Evolutionary conservation across 1,140 invertebrate genomes (phyloP).

Genomic region (Acromyrmex echinatior): DNA sequence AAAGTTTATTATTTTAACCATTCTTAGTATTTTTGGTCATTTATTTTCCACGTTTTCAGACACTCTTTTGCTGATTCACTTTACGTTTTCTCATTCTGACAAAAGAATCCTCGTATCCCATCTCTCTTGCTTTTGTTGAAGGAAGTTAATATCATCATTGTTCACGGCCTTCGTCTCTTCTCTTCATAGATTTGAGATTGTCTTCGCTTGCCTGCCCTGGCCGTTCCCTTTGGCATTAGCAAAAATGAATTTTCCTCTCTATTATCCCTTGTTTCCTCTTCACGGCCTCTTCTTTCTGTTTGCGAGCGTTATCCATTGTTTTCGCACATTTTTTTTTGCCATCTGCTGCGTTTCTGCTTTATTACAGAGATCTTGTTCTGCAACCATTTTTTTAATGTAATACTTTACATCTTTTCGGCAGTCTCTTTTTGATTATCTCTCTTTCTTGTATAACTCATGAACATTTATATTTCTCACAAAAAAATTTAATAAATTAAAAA

Average conservation of each 20-base stretch:
- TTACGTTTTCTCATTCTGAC: conserved; percentile 50
- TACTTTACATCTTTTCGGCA: neutral
- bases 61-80: conserved; percentile 38
- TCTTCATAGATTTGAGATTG: conserved; percentile 60
- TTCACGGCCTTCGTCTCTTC: conserved; percentile 50
- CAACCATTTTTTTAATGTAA: conserved; percentile 3
- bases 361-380: conserved; percentile 32
- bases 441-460: neutral
- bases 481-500: conserved; percentile 37
- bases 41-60: conserved; percentile 21
- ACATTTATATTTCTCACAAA: conserved; percentile 3
- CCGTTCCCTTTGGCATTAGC: conserved; percentile 48
- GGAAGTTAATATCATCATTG: conserved; percentile 60
- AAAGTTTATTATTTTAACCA: conserved; percentile 44
- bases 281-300: conserved; percentile 36
- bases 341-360: conserved; percentile 43
- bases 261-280: conserved; percentile 52
- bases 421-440: conserved; percentile 6
- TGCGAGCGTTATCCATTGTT: conserved; percentile 41
- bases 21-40: conserved; percentile 20
- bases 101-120: conserved; percentile 47
- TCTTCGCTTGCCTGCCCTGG: conserved; percentile 42
- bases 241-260: conserved; percentile 64
- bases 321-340: conserved; percentile 58
- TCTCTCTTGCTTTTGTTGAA: conserved; percentile 52